Evolutionary conservation across 2,888 invertebrate genomes (phyloP).

Genomic region (Latrodectus hesperus): DNA sequence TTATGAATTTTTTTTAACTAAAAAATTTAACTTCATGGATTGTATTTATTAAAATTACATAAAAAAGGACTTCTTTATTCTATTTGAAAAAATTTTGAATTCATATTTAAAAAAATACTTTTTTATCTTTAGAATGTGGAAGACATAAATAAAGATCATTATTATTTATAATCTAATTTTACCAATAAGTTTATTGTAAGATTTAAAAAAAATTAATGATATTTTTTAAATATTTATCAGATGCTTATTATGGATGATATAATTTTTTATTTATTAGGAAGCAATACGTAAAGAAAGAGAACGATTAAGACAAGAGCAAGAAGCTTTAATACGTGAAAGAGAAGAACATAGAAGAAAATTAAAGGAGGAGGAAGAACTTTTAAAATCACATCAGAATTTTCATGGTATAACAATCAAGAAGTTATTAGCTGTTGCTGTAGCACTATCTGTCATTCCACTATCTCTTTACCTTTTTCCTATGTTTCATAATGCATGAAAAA

Average conservation of each 20-base stretch:
- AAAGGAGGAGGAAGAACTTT: slow-evolving; percentile 53
- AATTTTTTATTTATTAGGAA: slow-evolving; percentile 60
- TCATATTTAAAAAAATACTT: too few species aligned
- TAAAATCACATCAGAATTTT: slow-evolving; percentile 41
- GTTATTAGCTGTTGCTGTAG: slow-evolving; percentile 39
- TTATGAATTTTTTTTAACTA: too few species aligned
- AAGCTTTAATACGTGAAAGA: slow-evolving; percentile 64
- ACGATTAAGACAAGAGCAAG: slow-evolving; percentile 70
- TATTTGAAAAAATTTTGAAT: too few species aligned
- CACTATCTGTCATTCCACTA: slow-evolving; percentile 62
- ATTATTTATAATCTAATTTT: too few species aligned
- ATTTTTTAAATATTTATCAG: too few species aligned
- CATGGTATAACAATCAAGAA: slow-evolving; percentile 58
- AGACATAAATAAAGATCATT: too few species aligned
- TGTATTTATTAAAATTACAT: too few species aligned
- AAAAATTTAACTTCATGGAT: too few species aligned
- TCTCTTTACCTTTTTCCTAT: slow-evolving; percentile 52
- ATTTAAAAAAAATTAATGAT: too few species aligned
- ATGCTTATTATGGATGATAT: not conserved
- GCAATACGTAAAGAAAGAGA: slow-evolving; percentile 70
- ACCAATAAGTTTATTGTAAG: too few species aligned
- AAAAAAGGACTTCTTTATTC: too few species aligned
- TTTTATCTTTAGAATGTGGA: too few species aligned
- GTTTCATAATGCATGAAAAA: slow-evolving; percentile 43
- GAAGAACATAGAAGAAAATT: slow-evolving; percentile 63